Base-by-base conservation (phyloP, 2,797 vertebrate species). In the Gouania willdenowi region DNA sequence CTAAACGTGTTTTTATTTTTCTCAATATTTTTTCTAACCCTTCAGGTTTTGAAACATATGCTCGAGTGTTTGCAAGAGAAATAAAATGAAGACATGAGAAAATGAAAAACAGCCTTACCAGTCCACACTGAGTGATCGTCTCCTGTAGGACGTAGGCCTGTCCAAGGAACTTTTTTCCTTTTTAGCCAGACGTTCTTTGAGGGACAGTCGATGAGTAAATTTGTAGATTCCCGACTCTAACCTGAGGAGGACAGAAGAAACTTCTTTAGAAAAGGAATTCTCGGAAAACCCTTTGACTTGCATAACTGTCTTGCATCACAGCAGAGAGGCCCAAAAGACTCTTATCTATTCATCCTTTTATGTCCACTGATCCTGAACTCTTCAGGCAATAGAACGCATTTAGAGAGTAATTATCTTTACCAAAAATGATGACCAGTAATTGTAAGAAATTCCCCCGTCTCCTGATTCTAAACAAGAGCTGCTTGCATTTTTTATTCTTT, bases 41-140 rank as follows among this genome's bases (percentile, higher is more conserved):
- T n/a, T n/a, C n/a, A n/a, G n/a, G n/a, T n/a, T n/a, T n/a, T n/a
- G n/a, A n/a, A n/a, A n/a, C n/a, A n/a, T n/a, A n/a, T n/a, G n/a
- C n/a, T n/a, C n/a, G n/a, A n/a, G n/a, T n/a, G n/a, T n/a, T n/a
- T n/a, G n/a, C n/a, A n/a, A n/a, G n/a, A n/a, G n/a, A n/a, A n/a
- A n/a, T n/a, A n/a, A n/a, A n/a, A 14, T 20, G 5, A 20, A 4
- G 6, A 20, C 19, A 20, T 19, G 19, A 4, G 20, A 19, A 5
- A 1, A 4, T 20, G 19, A 2, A 4, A 2, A 5, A 20, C 10
- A 10, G 28, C 2, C 87, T 88, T 88, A 93, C 92, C 92, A 93
- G 87, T 94, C 92, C 68, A 92, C 81, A 62, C 92, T 94, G 26
- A 93, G 89, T 51, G 92, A 93, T 57, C 92, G 85, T 81, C 90